phyloP scores from a whole-genome alignment of 2,888 invertebrate genomes.

The Mythimna impura region DNA sequence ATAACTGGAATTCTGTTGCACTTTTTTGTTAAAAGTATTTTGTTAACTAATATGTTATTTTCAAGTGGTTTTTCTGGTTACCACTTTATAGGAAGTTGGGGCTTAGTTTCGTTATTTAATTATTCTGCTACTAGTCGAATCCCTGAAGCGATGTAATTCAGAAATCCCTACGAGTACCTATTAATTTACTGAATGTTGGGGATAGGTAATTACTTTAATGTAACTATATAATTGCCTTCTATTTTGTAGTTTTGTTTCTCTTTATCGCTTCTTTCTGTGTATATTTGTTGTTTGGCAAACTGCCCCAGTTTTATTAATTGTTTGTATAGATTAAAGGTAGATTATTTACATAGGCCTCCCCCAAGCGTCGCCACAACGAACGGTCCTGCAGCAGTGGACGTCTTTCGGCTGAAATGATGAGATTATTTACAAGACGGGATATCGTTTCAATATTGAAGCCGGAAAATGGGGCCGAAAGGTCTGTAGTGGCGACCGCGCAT shows the following conservation, averaged over 20 bases:
- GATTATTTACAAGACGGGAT: neutral
- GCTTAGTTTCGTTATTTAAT: constrained; percentile 60
- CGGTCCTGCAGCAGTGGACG: no score
- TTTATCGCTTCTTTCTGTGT: neutral
- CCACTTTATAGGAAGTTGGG: neutral
- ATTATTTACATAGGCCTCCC: no score
- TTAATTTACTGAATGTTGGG: constrained; percentile 56
- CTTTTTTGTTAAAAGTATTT: neutral
- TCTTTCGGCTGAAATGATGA: no score
- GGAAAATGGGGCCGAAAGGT: no score
- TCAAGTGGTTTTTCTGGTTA: constrained; percentile 19
- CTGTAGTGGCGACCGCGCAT: no score
- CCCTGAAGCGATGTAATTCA: constrained; percentile 56
- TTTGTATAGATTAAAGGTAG: neutral
- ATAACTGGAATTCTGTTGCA: no score
- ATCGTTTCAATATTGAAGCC: neutral
- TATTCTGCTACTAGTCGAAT: constrained; percentile 57
- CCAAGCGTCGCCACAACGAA: no score
- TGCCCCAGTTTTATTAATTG: neutral
- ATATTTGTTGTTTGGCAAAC: neutral
- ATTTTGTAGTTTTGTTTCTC: constrained; percentile 31
- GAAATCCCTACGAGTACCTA: constrained; percentile 57
- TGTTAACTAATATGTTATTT: neutral
- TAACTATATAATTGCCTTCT: constrained; percentile 39
- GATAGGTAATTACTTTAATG: constrained; percentile 59